Base-by-base conservation (phyloP, 2,797 vertebrate species). In the Sciurus carolinensis region DNA sequence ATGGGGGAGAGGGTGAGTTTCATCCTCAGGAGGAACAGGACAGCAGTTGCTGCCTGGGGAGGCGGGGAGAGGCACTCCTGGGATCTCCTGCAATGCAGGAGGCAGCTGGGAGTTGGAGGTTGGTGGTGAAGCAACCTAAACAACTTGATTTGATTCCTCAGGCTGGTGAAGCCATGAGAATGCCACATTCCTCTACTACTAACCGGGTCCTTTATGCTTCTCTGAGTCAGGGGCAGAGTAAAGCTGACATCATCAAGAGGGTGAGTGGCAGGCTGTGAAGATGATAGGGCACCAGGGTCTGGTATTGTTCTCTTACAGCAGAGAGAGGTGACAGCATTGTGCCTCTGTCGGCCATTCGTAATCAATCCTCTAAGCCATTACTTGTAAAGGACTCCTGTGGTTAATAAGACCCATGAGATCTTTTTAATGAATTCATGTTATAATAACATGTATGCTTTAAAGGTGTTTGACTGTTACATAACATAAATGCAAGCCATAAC, bases 51-150 rank as follows among this genome's bases (percentile, higher is more conserved):
- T 89, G 30, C 59, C 47, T 36, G 47, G 36, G 5, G 28, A 52
- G 28, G 20, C 30, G 33, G 9, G 30, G 54, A 24, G 30, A 22
- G 59, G 5, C 28, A 28, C 24, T 39, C 18, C 3, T 1, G 13
- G 67, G 47, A 42, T 13, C 4, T 26, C 47, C 42, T 8, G 10
- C 7, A 39, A 33, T 2, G 7, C 36, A 66, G 75, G 36, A 14
- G 52, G 36, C 15, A 52, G 2, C 33, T 3, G 7, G 47, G 1
- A 12, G 20, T 30, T 2, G 2, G 8, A 14, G 30, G 9, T 2
- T 24, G 24, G 10, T 30, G 22, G 57, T 15, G 13, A 52, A 7
- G 0, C 15, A 42, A 50, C 30, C 59, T 69, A 14, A 64, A 12
- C 62, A 67, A 42, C 22, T 71, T 42, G 15, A 44, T 13, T 54